Evolutionary conservation across 2,797 vertebrate species (phyloP), one percentile per base, ranked within the genome.

Genomic region (Halcyon smyrnensis): DNA sequence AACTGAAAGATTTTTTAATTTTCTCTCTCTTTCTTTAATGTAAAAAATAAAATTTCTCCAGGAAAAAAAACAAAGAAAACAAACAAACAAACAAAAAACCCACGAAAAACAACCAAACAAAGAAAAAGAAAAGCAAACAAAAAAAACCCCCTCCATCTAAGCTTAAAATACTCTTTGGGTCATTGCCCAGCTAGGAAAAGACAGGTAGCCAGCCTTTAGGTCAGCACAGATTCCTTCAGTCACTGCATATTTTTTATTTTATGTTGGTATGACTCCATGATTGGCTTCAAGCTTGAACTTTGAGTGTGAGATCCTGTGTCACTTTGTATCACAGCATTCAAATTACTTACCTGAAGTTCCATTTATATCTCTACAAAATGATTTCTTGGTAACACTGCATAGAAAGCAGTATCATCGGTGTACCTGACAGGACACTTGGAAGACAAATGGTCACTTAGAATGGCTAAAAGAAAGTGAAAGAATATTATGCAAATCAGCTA

Each of bases 401-500:
- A 53, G 5, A 45, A 95, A 95, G 45, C 92, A 63, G 30, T 75
- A 24, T 21, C 57, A 91, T 62, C 65, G 84, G 17, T 51, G 71
- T 91, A 82, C 59, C 67, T 97, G 90, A 97, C 62, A 96, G 64
- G 45, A 71, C 41, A 71, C 90, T 82, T 90, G 76, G 65, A 96
- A 97, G 96, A 97, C 87, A 93, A 97, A 97, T 93, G n/a, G 59
- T 93, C 88, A 62, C 28, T 94, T 63, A 94, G 64, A 96, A 89
- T 92, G 57, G 53, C 88, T 97, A 81, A 95, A 95, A 94, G 78
- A 94, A 94, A 96, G 37, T 80, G 60, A 95, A 94, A 93, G 60
- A 94, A 27, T 8, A 18, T 96, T 89, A 96, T 92, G 86, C 59
- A 96, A 92, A 97, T 80, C 41, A 97, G 41, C 46, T 70, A 90